Conservation (phyloP, 2,888 invertebrate genomes). For the Pyrochroa serraticornis region DNA sequence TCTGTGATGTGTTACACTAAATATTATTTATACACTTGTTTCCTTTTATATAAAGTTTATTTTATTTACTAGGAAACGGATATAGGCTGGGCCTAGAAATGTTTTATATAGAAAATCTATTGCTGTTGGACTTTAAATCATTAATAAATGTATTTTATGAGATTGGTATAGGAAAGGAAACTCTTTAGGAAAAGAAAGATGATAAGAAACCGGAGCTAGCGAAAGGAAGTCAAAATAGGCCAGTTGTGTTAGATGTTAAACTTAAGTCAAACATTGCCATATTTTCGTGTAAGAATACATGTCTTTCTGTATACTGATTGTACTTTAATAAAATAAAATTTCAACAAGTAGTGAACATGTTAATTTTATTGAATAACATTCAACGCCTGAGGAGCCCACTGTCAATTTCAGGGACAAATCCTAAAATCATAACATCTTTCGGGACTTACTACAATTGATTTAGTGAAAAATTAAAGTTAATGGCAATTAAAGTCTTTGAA, state of each 20-base stretch:
- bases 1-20: conserved; percentile 45
- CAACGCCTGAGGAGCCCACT: too few species aligned
- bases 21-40: conserved; percentile 34
- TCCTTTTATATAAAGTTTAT: conserved; percentile 37
- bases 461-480: too few species aligned
- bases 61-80: conserved; percentile 19
- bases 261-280: conserved; percentile 29
- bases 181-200: conserved; percentile 5
- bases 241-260: conserved; percentile 27
- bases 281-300: conserved; percentile 31
- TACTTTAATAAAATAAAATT: conserved; percentile 21
- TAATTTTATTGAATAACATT: not conserved
- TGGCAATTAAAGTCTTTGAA: too few species aligned
- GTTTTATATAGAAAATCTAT: conserved; percentile 37
- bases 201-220: conserved; percentile 13
- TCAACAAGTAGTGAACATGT: conserved; percentile 12
- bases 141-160: conserved; percentile 32
- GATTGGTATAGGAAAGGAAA: conserved; percentile 9
- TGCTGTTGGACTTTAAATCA: conserved; percentile 35
- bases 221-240: conserved; percentile 20
- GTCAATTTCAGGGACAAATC: too few species aligned
- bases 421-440: too few species aligned
- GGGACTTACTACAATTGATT: too few species aligned
- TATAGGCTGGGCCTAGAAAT: conserved; percentile 40
- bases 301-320: conserved; percentile 34